These are phyloP conservation scores for Busseola fusca DNA, from an alignment of 2,888 invertebrate genomes.

Conservation along the genomic window DNA sequence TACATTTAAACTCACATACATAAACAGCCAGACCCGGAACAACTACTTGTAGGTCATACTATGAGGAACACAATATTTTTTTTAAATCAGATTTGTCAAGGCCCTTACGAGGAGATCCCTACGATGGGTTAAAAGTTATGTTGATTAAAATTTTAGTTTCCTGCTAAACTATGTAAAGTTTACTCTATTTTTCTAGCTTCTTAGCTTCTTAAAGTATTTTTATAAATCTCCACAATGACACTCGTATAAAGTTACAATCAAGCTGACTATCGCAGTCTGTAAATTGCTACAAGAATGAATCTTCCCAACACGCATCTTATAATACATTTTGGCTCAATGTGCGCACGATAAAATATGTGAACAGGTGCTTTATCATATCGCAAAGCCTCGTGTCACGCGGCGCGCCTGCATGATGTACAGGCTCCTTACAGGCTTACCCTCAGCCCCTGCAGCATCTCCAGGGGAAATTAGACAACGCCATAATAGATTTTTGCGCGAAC, in stretches of 20 bases:
- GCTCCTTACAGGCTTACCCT: constrained; percentile 81
- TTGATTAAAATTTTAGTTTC: not conserved
- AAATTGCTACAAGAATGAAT: constrained; percentile 64
- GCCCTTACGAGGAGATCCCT: no score
- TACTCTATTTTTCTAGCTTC: not conserved
- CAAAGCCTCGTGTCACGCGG: constrained; percentile 84
- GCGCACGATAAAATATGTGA: constrained; percentile 85
- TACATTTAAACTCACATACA: no score
- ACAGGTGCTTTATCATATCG: constrained; percentile 86
- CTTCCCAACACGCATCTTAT: constrained; percentile 70
- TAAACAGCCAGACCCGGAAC: no score
- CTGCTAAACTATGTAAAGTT: not conserved
- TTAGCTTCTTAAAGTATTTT: not conserved
- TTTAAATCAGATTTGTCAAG: not conserved
- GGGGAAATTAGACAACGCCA: constrained; percentile 77
- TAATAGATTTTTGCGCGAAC: constrained; percentile 77
- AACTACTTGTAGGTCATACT: no score
- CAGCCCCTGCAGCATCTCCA: constrained; percentile 68
- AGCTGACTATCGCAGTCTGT: constrained; percentile 47
- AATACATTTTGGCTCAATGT: constrained; percentile 79
- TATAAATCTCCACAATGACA: not conserved
- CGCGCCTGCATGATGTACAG: constrained; percentile 82
- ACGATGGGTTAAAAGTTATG: not conserved
- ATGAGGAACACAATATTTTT: no score
- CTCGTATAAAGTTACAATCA: constrained; percentile 30